Conservation (phyloP, 2,113 vertebrate species). For the Tympanuchus pallidicinctus region DNA sequence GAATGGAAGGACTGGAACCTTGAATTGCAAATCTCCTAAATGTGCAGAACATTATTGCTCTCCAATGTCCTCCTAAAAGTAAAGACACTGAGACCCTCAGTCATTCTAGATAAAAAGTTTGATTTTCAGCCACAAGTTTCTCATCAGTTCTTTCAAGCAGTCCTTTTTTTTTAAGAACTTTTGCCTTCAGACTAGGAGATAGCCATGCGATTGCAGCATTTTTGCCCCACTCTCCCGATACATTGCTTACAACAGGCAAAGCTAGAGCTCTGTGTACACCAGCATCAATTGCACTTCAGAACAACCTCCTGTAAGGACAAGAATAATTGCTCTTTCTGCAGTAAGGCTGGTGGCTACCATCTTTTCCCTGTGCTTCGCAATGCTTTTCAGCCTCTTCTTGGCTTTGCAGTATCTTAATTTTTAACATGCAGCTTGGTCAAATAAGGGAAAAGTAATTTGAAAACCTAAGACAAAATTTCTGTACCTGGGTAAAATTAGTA, state of each 20-base stretch:
- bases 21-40: fast-evolving
- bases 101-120: neutral
- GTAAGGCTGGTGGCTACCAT: neutral
- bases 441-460: neutral
- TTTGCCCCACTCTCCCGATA: neutral
- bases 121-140: neutral
- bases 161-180: neutral
- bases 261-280: neutral
- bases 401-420: neutral
- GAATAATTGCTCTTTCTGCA: neutral
- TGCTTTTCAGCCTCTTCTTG: neutral
- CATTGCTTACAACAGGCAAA: neutral
- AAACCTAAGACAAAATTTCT: neutral
- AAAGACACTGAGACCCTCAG: neutral
- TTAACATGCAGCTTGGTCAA: neutral
- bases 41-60: neutral
- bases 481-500: neutral
- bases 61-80: neutral
- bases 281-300: neutral
- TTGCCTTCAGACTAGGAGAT: neutral
- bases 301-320: neutral
- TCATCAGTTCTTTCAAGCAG: neutral
- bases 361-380: neutral
- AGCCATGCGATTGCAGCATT: neutral
- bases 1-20: neutral